Base-by-base conservation (phyloP, 2,888 invertebrate species). In the Hybos culiciformis region DNA sequence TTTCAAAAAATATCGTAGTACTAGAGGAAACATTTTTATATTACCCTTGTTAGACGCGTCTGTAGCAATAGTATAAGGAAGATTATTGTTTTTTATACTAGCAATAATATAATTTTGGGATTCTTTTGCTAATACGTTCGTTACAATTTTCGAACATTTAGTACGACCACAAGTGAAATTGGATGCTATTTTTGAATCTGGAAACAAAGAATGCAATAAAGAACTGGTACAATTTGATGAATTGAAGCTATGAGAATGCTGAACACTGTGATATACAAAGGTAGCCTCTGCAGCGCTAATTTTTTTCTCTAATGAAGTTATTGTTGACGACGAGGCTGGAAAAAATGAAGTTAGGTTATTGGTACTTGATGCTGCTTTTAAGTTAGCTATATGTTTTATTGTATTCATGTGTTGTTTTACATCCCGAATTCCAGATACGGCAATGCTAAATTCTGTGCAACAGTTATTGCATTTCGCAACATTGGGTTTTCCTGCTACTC, bases 11-110 rank as follows among this genome's bases (percentile, higher is more conserved):
- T 39, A 39, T n/a, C 39, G 31, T 19, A 39, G 19, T 12, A 39
- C 39, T 29, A 17, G 17, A 33, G 32, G 32, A 33, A 33, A 33
- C 17, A 17, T 33, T 33, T 33, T 33, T 15, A 33, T 39, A 12
- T 39, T 39, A 31, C 39, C 39, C 31, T 39, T 39, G 8, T 39
- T 39, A 19, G 39, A 39, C 18, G 19, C 39, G 20, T 39, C 31
- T n/a, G 31, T 39, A 9, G 31, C 3, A 17, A 39, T 31, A n/a
- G 31, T 14, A 24, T 24, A 39, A n/a, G 14, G 5, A 31, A 19
- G 17, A 19, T 39, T 18, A 9, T 18, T n/a, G 11, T 17, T 31
- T 7, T 31, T 39, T 20, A 39, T 31, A 39, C 32, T n/a, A 6
- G 11, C 20, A 20, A 39, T 31, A 19, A 39, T 39, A 19, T 2